These are phyloP conservation scores for Condylura cristata DNA, from an alignment of 2,113 vertebrate species.

Conservation along the genomic window DNA sequence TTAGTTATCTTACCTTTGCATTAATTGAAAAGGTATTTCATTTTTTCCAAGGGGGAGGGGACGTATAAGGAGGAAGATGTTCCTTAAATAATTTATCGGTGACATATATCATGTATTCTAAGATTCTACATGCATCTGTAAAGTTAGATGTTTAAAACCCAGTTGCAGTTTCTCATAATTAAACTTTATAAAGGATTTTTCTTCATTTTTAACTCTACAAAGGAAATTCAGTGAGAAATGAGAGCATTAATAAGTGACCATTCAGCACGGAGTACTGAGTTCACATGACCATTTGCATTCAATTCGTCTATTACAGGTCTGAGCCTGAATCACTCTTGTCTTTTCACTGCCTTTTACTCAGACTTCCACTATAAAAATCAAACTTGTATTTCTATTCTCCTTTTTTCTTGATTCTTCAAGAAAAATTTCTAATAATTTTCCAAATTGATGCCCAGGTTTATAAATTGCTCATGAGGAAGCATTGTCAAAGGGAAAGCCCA, in stretches of 20 bases:
- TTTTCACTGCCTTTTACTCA: background rate
- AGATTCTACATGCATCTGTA: background rate
- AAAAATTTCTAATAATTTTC: constrained; percentile 33
- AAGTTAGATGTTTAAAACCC: background rate
- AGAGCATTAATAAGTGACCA: background rate
- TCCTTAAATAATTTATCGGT: background rate
- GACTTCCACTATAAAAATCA: background rate
- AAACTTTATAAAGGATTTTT: background rate
- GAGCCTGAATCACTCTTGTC: background rate
- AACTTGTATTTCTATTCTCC: background rate
- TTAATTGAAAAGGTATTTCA: background rate
- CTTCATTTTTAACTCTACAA: background rate
- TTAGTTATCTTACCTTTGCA: background rate
- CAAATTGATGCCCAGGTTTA: constrained; percentile 39
- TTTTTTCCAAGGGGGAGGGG: background rate
- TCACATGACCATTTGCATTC: background rate
- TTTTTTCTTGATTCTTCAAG: constrained; percentile 26
- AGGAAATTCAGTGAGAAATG: background rate
- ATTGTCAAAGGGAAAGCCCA: background rate
- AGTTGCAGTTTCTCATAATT: background rate
- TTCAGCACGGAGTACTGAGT: background rate
- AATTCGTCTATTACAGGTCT: background rate
- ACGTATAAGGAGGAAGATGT: background rate
- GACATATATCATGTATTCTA: background rate
- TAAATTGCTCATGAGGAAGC: constrained; percentile 56